A percentile compares a stretch with the other conserved stretches of the same genome.
phyloP scores from a whole-genome alignment of 2,113 vertebrate species.

The Seriola dumerili region DNA sequence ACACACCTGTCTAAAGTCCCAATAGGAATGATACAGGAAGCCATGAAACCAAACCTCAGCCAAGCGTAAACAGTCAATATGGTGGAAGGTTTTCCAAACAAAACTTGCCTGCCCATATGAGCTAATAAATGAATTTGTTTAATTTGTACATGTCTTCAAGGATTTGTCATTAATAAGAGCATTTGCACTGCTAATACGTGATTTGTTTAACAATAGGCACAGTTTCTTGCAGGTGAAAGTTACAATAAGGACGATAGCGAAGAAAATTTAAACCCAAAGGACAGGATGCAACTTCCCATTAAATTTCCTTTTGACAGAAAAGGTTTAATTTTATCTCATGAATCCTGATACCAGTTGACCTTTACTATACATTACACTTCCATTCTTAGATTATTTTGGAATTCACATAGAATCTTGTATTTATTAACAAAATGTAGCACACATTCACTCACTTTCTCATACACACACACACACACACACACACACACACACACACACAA shows the following conservation, averaged over 20 bases:
- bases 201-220: slow-evolving; percentile 24
- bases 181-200: background rate
- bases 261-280: slow-evolving; percentile 37
- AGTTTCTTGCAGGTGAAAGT: slow-evolving; percentile 14
- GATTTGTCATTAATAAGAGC: slow-evolving; percentile 17
- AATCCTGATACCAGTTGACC: slow-evolving; percentile 27
- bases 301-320: slow-evolving; percentile 22
- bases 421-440: background rate
- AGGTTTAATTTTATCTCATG: slow-evolving; percentile 4
- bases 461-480: background rate
- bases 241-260: slow-evolving; percentile 11
- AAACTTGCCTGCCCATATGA: slow-evolving; percentile 30
- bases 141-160: slow-evolving; percentile 12
- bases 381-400: background rate
- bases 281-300: slow-evolving; percentile 8
- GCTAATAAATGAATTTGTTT: background rate
- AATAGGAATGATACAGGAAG: slow-evolving; percentile 54
- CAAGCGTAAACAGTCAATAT: slow-evolving; percentile 66
- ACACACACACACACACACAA: background rate
- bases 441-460: background rate
- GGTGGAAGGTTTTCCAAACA: slow-evolving; percentile 56
- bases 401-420: background rate
- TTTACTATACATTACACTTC: slow-evolving; percentile 8
- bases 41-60: slow-evolving; percentile 52
- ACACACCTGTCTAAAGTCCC: slow-evolving; percentile 61